These are phyloP conservation scores for Rhopalosiphum padi DNA, from an alignment of 1,140 invertebrate genomes.

Conservation along the genomic window DNA sequence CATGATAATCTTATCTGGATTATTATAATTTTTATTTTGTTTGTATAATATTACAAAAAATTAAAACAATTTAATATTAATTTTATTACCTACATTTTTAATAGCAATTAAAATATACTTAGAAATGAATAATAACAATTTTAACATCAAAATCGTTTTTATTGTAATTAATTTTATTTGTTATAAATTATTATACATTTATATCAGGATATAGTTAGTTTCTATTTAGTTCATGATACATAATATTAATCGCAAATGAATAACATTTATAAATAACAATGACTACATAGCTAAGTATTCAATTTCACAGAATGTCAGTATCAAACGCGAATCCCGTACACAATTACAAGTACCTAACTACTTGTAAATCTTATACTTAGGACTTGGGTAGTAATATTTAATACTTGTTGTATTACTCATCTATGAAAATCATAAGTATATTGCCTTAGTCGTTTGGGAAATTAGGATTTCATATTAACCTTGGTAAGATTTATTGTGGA, in stretches of 20 bases:
- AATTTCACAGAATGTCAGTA: neutral
- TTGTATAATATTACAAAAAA: neutral
- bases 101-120: neutral
- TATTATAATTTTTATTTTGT: neutral
- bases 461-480: neutral
- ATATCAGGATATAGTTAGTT: neutral
- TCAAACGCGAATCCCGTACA: neutral
- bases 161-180: neutral
- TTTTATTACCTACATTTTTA: neutral
- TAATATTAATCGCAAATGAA: neutral
- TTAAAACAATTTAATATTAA: too few relatives aligned
- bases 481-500: neutral
- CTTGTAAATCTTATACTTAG: neutral
- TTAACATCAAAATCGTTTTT: neutral
- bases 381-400: neutral
- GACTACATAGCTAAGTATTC: neutral
- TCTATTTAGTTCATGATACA: too few relatives aligned
- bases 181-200: neutral
- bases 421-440: neutral
- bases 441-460: neutral
- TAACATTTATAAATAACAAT: neutral
- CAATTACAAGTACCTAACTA: neutral
- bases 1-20: neutral
- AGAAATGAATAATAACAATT: neutral
- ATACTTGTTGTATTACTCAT: neutral